These are phyloP conservation scores for Neoitamus cyanurus DNA, from an alignment of 2,888 invertebrate species.

Conservation along the genomic window DNA sequence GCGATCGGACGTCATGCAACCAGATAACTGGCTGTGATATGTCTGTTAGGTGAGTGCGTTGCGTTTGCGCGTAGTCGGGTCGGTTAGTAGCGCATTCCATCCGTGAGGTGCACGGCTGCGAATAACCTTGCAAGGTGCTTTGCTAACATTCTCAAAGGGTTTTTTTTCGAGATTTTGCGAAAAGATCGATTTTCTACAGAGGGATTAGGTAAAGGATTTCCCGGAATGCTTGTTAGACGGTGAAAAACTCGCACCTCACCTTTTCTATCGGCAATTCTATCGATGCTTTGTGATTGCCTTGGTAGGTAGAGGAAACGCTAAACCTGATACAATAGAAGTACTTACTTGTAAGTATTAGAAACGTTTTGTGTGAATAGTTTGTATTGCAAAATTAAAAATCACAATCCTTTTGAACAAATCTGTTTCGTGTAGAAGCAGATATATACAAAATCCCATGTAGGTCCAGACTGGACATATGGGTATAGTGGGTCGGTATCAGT, in stretches of 20 bases:
- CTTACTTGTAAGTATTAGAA: not conserved
- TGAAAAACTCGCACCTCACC: not conserved
- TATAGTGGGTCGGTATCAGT: too few relatives aligned
- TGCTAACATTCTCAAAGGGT: not conserved
- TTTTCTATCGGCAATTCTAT: not conserved
- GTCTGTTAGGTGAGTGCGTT: conserved; percentile 17
- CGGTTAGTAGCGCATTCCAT: conserved; percentile 12
- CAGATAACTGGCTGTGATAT: conserved; percentile 37
- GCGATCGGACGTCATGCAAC: conserved; percentile 28
- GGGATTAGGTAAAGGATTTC: not conserved
- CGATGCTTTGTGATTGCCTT: not conserved
- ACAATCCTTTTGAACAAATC: too few relatives aligned
- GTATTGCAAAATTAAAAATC: too few relatives aligned
- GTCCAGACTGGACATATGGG: too few relatives aligned
- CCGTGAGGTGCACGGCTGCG: not conserved
- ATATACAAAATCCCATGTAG: too few relatives aligned
- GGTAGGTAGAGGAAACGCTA: not conserved
- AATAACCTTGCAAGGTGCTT: conserved; percentile 22
- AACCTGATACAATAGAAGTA: not conserved
- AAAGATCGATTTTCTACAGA: conserved; percentile 4
- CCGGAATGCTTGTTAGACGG: not conserved
- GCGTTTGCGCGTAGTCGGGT: not conserved
- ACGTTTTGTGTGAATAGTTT: not conserved
- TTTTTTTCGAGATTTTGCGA: conserved; percentile 12
- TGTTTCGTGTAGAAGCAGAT: too few relatives aligned